Evolutionary conservation across 2,113 vertebrate genomes (phyloP), one percentile per base, ranked within the genome.

Genomic region (Cheirogaleus medius): DNA sequence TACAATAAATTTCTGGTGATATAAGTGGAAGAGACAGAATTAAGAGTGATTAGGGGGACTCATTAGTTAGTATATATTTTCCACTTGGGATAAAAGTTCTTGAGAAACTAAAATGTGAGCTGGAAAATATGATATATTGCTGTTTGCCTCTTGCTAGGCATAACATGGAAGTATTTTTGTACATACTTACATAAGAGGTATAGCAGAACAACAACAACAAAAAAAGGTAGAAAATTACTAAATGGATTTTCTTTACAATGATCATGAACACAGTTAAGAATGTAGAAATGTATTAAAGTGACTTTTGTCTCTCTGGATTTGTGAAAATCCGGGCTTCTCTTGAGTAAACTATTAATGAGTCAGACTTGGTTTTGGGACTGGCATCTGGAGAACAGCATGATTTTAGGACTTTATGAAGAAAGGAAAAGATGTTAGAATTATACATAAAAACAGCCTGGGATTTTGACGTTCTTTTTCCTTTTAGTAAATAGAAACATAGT

Each of bases 341-440:
- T 56, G 12, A 18, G 14, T 9, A 64, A 90, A 74, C 10, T 88
- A 14, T 78, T 87, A 69, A 84, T 94, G 64, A 14, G 6, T 87
- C n/a, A 69, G 32, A 68, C 21, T 64, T 81, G 34, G 37, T 77
- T 37, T 90, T 49, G n/a, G 5, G 47, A 8, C 47, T 76, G 76
- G 60, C 78, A 90, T 56, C 52, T 93, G 44, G 58, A 88, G 66
- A 96, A 64, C 54, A 95, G 52, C 10, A 63, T 84, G 25, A 84
- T 73, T 94, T 85, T 37, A 69, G 73, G 56, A 69, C 25, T 95
- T 96, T 63, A 11, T 66, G 23, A 96, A 92, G 84, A 69, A 80
- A 87, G 54, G 54, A 94, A 92, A 34, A 21, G 44, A 82, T 93
- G 49, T 63, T 93, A 10, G 37, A 81, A 81, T 74, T 95, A 69